Evolutionary conservation across 2,113 vertebrate species (phyloP).

Genomic region (Tupaia tana): DNA sequence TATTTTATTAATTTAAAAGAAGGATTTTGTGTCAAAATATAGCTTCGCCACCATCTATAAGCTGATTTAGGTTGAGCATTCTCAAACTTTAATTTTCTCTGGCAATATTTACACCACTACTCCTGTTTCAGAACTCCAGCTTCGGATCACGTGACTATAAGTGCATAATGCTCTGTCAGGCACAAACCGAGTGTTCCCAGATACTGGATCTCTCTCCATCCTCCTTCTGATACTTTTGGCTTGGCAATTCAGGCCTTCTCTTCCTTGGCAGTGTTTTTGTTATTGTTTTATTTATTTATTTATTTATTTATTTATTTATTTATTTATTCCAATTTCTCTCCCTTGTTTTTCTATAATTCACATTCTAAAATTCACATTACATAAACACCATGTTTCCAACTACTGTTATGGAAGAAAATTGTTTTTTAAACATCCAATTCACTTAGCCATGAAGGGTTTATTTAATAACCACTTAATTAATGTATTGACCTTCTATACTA

Average conservation of each 20-base stretch:
- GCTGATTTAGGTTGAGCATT: not conserved
- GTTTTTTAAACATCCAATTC: not conserved
- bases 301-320: too few relatives aligned
- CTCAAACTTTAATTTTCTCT: not conserved
- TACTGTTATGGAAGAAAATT: not conserved
- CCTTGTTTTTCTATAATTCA: not conserved
- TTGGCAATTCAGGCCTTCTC: not conserved
- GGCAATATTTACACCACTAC: not conserved
- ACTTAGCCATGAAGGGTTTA: not conserved
- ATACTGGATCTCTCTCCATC: not conserved
- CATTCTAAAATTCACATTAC: not conserved
- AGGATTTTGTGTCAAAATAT: not conserved
- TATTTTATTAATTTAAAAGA: not conserved
- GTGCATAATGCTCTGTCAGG: not conserved
- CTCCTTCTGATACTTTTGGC: not conserved
- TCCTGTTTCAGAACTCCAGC: not conserved
- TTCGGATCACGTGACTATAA: not conserved
- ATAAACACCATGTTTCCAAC: not conserved
- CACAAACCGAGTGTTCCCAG: not conserved
- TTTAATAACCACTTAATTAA: not conserved
- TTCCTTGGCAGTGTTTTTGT: not conserved
- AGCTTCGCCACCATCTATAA: not conserved
- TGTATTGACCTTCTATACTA: not conserved
- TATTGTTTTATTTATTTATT: too few relatives aligned
- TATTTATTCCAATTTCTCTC: not conserved